A percentile compares a stretch with the other conserved stretches of the same genome.
Evolutionary conservation across 2,113 vertebrate genomes (phyloP).

Genomic region (Leucopsar rothschildi): DNA sequence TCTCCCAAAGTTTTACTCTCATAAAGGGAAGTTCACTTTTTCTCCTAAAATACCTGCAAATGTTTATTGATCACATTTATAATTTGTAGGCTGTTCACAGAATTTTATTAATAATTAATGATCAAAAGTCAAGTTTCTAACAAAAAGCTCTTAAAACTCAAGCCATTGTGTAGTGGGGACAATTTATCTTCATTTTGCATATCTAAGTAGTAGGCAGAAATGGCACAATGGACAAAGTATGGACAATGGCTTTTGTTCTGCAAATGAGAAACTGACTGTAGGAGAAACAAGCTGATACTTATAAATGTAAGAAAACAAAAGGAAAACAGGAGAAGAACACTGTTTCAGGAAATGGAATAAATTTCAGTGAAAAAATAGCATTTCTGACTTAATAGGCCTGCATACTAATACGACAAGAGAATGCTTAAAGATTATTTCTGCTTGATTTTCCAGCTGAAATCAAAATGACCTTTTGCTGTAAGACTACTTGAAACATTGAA

Average conservation of each 20-base stretch:
- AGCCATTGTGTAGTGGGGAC: background rate
- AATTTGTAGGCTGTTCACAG: background rate
- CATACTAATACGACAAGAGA: background rate
- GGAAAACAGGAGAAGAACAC: background rate
- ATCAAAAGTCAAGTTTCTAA: background rate
- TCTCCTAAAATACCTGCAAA: background rate
- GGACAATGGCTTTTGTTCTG: background rate
- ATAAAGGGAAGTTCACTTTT: background rate
- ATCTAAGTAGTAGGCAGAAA: background rate
- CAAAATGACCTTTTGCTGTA: background rate
- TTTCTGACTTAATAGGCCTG: background rate
- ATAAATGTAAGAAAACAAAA: background rate
- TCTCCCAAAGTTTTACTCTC: background rate
- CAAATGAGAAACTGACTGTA: background rate
- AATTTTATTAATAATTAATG: conserved; percentile 10
- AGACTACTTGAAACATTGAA: background rate
- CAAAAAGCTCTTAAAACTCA: background rate
- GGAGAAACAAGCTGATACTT: background rate
- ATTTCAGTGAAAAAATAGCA: background rate
- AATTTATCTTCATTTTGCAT: background rate
- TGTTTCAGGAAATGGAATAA: background rate
- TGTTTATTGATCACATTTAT: background rate
- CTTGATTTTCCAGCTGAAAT: background rate
- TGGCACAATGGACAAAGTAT: background rate
- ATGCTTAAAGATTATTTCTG: background rate